Percentiles rank a stretch among this genome's conserved stretches.
Conservation (phyloP, 1,140 invertebrate genomes). For the Atopsyche davidsoni region DNA sequence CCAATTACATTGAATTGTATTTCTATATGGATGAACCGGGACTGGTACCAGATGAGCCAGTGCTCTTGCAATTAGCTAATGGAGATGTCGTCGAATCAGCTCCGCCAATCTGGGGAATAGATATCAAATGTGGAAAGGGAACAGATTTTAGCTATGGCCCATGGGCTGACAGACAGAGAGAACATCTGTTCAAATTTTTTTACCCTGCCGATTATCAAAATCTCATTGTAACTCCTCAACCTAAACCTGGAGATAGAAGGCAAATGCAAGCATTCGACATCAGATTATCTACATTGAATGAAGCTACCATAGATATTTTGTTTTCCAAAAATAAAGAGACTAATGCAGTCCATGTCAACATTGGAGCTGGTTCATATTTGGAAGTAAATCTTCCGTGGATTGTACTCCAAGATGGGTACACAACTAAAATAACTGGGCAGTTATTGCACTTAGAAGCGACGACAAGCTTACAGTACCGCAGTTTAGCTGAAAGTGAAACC, state of each 20-base stretch:
- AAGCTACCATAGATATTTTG: slow-evolving; percentile 90
- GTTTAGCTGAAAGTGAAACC: slow-evolving; percentile 88
- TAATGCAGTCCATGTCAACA: slow-evolving; percentile 91
- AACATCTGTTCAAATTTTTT: slow-evolving; percentile 94
- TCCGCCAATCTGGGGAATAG: slow-evolving; percentile 89
- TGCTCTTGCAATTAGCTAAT: slow-evolving; percentile 84
- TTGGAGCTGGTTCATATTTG: slow-evolving; percentile 87
- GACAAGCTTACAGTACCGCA: slow-evolving; percentile 87
- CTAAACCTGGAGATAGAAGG: slow-evolving; percentile 79
- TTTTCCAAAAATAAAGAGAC: slow-evolving; percentile 97
- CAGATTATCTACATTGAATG: slow-evolving; percentile 80
- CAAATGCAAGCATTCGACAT: slow-evolving; percentile 90
- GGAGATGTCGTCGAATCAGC: slow-evolving; percentile 88
- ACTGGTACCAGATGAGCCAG: slow-evolving; percentile 81
- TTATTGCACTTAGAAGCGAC: slow-evolving; percentile 89
- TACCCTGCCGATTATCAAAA: slow-evolving; percentile 85
- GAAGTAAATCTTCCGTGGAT: slow-evolving; percentile 95
- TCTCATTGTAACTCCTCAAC: slow-evolving; percentile 67
- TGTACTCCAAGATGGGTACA: slow-evolving; percentile 76
- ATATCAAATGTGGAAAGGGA: slow-evolving; percentile 93
- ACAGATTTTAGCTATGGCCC: slow-evolving; percentile 98
- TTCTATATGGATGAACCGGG: slow-evolving; percentile 95
- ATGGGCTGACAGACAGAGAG: slow-evolving; percentile 95
- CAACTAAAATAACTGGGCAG: slow-evolving; percentile 87
- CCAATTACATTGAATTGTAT: slow-evolving; percentile 90